Percentiles rank a stretch among this genome's conserved stretches.
Conservation (phyloP, 2,888 invertebrate genomes). For the Sinhomidia bicolor region DNA sequence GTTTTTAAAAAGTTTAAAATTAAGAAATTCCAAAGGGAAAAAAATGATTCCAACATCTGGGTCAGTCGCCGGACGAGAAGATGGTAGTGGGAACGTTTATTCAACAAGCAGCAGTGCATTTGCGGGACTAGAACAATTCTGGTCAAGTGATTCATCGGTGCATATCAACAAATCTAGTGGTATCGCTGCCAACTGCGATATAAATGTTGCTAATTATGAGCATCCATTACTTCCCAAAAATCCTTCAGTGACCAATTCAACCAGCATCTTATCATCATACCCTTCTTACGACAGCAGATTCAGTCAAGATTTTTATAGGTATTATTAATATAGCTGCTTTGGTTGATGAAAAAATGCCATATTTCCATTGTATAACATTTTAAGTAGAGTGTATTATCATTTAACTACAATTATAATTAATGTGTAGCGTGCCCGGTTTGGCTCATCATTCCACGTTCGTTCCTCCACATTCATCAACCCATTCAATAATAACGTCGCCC, state of each 20-base stretch:
- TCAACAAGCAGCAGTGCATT: not conserved
- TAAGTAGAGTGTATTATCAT: not conserved
- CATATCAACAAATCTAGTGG: not conserved
- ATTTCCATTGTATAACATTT: not conserved
- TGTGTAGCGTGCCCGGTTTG: conserved; percentile 33
- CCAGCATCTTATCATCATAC: conserved; percentile 42
- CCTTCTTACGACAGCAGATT: conserved; percentile 55
- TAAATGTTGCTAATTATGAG: conserved; percentile 22
- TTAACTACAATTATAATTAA: not conserved
- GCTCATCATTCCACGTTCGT: not conserved
- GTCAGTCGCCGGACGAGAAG: not conserved
- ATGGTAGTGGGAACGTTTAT: not conserved
- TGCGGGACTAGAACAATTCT: conserved; percentile 74
- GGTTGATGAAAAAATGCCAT: not conserved
- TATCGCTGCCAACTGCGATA: conserved; percentile 23
- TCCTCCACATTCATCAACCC: conserved; percentile 56
- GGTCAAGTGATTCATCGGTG: conserved; percentile 74
- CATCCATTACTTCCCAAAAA: conserved; percentile 24
- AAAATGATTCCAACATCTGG: conserved; percentile 75
- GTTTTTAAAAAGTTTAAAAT: no score
- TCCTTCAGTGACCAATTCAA: conserved; percentile 12
- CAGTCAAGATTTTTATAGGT: conserved; percentile 64
- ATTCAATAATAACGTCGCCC: conserved; percentile 80
- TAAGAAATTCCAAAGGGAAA: not conserved
- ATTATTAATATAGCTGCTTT: no score